Conservation (phyloP, 2,113 vertebrate genomes). For the Labeo rohita region DNA sequence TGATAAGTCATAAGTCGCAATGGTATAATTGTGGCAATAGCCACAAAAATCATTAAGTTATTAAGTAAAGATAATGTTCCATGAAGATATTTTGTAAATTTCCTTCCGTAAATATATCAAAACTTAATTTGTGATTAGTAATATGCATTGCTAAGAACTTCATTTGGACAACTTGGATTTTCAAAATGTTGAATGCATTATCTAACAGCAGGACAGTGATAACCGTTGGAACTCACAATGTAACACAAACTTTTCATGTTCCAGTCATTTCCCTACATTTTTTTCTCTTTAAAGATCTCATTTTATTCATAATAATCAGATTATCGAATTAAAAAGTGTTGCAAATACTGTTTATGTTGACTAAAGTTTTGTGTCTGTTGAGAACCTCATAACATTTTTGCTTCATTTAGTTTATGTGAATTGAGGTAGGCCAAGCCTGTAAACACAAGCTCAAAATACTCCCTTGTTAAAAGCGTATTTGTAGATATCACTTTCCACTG, state of each 20-base stretch:
- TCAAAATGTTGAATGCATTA: too few relatives aligned
- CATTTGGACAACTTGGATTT: too few relatives aligned
- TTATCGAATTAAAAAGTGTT: not conserved
- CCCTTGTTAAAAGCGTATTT: conserved; percentile 35
- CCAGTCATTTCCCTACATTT: not conserved
- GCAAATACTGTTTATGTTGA: not conserved
- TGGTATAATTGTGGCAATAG: too few relatives aligned
- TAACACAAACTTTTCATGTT: not conserved
- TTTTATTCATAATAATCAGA: not conserved
- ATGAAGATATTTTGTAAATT: too few relatives aligned
- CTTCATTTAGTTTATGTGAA: conserved; percentile 13
- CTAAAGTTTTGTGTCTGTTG: not conserved
- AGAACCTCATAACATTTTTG: conserved; percentile 16
- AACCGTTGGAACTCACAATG: not conserved
- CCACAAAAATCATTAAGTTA: too few relatives aligned
- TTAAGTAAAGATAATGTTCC: too few relatives aligned
- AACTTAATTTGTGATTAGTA: too few relatives aligned
- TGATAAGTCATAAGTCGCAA: too few relatives aligned
- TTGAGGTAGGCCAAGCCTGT: not conserved
- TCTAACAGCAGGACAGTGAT: not conserved
- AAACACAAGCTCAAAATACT: conserved; percentile 26
- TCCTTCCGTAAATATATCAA: too few relatives aligned
- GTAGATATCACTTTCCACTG: conserved; percentile 9
- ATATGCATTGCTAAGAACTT: too few relatives aligned
- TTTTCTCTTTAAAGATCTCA: not conserved